A percentile compares a stretch with the other conserved stretches of the same genome.
Evolutionary conservation across 2,113 vertebrate species (phyloP).

Genomic region (Tringa solitaria): DNA sequence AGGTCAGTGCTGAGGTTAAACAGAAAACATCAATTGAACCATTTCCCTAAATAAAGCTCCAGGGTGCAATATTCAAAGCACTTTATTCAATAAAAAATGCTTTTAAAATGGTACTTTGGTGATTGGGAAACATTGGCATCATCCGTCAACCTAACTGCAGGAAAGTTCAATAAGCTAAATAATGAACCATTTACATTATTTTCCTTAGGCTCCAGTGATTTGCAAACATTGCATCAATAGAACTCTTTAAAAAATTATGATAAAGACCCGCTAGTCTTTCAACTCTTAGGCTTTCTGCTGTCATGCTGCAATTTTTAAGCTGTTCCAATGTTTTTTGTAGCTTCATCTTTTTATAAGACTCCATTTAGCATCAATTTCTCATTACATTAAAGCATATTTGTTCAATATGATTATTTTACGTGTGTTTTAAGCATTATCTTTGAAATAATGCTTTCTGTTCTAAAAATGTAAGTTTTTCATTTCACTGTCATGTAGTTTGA

Average conservation of each 20-base stretch:
- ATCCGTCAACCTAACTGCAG: slow-evolving; percentile 76
- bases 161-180: slow-evolving; percentile 80
- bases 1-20: slow-evolving; percentile 74
- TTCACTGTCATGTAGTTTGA: background rate
- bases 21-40: slow-evolving; percentile 76
- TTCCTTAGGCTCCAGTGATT: slow-evolving; percentile 74
- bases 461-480: background rate
- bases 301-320: slow-evolving; percentile 15
- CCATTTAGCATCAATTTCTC: background rate
- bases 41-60: slow-evolving; percentile 80
- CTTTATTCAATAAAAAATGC: slow-evolving; percentile 83
- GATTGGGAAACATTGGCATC: slow-evolving; percentile 76
- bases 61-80: slow-evolving; percentile 77
- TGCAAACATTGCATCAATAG: slow-evolving; percentile 76
- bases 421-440: background rate
- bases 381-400: slow-evolving; percentile 1
- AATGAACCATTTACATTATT: slow-evolving; percentile 82
- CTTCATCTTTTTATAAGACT: slow-evolving; percentile 36
- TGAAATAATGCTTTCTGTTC: background rate
- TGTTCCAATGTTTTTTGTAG: slow-evolving; percentile 1
- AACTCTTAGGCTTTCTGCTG: slow-evolving; percentile 22
- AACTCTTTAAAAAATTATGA: slow-evolving; percentile 87
- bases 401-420: background rate
- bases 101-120: slow-evolving; percentile 76
- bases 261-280: slow-evolving; percentile 72